These are phyloP conservation scores for Drosophila barbarae DNA, from an alignment of 2,888 invertebrate genomes.

Conservation along the genomic window DNA sequence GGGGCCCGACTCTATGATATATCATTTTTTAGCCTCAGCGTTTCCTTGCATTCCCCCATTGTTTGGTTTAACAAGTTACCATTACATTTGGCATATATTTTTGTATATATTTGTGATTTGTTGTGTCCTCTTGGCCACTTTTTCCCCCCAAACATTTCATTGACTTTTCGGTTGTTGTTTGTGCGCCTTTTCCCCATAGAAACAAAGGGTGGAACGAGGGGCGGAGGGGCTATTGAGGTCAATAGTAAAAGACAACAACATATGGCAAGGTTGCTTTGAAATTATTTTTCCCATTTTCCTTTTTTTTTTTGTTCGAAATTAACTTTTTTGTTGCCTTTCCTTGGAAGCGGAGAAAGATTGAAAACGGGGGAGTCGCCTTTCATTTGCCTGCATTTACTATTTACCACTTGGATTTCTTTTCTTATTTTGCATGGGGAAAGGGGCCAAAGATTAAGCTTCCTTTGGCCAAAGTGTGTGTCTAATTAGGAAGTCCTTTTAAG, in stretches of 20 bases:
- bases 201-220: conserved; percentile 50
- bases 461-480: conserved; percentile 68
- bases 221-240: conserved; percentile 59
- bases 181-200: conserved; percentile 63
- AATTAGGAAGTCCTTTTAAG: conserved; percentile 75
- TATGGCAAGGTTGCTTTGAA: conserved; percentile 75
- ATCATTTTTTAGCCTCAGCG: conserved; percentile 26
- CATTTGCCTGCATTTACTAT: conserved; percentile 24
- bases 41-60: conserved; percentile 30
- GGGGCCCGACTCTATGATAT: conserved; percentile 21
- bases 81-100: conserved; percentile 49
- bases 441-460: conserved; percentile 21
- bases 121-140: conserved; percentile 20
- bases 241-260: conserved; percentile 72
- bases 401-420: conserved; percentile 7
- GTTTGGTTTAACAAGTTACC: conserved; percentile 62
- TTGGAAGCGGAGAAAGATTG: conserved; percentile 19
- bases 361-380: conserved; percentile 8
- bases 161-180: conserved; percentile 24
- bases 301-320: conserved; percentile 55
- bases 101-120: conserved; percentile 40
- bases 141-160: background rate
- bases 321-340: conserved; percentile 54
- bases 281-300: conserved; percentile 60
- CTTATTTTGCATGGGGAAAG: conserved; percentile 10